A percentile compares a stretch with the other conserved stretches of the same genome.
phyloP scores from a whole-genome alignment of 2,797 vertebrate species.

The Notamacropus eugenii region DNA sequence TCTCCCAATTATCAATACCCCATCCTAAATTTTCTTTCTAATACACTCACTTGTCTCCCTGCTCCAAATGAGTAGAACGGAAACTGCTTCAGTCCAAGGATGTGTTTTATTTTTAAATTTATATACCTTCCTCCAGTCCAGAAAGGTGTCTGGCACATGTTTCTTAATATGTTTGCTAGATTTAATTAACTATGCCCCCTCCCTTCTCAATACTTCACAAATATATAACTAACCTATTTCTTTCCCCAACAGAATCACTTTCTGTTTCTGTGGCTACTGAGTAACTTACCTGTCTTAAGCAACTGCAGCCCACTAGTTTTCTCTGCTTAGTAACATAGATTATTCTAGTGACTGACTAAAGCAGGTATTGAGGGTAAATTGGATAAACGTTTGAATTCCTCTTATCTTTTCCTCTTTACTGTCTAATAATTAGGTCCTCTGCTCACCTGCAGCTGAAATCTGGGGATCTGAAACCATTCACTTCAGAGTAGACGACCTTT shows the following conservation, averaged over 20 bases:
- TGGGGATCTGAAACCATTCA: slow-evolving; percentile 24
- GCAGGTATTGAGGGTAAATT: not conserved
- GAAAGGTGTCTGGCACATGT: not conserved
- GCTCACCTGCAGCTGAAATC: slow-evolving; percentile 27
- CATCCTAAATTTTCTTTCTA: not conserved
- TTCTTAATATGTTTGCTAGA: not conserved
- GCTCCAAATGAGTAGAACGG: not conserved
- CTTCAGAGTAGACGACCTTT: slow-evolving; percentile 41
- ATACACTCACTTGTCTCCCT: not conserved
- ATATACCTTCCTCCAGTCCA: not conserved
- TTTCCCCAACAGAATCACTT: not conserved
- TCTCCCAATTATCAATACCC: not conserved
- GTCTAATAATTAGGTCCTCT: not conserved
- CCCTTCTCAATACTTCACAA: too few relatives aligned
- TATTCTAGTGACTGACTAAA: not conserved
- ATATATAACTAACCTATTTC: not conserved
- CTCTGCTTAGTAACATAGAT: not conserved
- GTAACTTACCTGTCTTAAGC: not conserved
- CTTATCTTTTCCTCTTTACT: not conserved
- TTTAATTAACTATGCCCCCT: not conserved
- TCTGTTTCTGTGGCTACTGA: not conserved
- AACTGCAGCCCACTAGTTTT: not conserved
- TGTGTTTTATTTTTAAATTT: not conserved
- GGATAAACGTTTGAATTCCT: slow-evolving; percentile 29
- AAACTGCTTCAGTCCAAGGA: not conserved